Conservation (phyloP, 2,888 invertebrate species). For the Andrena bucephala region DNA sequence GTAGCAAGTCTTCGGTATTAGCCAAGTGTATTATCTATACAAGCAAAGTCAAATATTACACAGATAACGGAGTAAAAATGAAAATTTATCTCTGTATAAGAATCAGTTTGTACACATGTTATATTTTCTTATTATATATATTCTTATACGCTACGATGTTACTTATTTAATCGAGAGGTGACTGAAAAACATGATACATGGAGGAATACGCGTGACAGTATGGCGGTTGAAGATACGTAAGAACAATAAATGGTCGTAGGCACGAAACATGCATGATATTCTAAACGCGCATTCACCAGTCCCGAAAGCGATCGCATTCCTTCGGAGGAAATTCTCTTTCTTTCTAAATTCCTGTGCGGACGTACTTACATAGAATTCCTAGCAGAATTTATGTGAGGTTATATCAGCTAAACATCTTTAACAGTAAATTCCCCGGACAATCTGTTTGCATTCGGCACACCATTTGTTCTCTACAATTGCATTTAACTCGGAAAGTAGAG, state of each 20-base stretch:
- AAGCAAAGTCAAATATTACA: not conserved
- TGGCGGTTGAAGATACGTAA: not conserved
- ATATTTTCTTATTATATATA: not conserved
- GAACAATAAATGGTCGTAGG: not conserved
- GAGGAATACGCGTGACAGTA: not conserved
- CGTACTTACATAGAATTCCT: not conserved
- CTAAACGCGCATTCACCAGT: not conserved
- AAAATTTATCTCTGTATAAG: not conserved
- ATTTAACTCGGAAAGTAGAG: slow-evolving; percentile 24
- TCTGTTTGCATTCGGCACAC: not conserved
- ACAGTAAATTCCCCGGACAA: not conserved
- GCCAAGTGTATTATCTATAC: not conserved
- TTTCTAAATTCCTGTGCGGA: not conserved
- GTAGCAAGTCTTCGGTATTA: not conserved
- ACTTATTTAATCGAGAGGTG: not conserved
- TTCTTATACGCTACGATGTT: not conserved
- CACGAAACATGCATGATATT: not conserved
- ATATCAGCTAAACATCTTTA: slow-evolving; percentile 30
- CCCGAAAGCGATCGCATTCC: not conserved
- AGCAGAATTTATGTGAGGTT: slow-evolving; percentile 48
- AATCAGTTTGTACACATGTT: not conserved
- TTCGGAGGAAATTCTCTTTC: not conserved
- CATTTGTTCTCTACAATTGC: slow-evolving; percentile 15
- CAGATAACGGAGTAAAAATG: not conserved
- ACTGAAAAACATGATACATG: not conserved